These are phyloP conservation scores for Danio jaintianensis DNA, from an alignment of 2,797 vertebrate species.

Conservation along the genomic window DNA sequence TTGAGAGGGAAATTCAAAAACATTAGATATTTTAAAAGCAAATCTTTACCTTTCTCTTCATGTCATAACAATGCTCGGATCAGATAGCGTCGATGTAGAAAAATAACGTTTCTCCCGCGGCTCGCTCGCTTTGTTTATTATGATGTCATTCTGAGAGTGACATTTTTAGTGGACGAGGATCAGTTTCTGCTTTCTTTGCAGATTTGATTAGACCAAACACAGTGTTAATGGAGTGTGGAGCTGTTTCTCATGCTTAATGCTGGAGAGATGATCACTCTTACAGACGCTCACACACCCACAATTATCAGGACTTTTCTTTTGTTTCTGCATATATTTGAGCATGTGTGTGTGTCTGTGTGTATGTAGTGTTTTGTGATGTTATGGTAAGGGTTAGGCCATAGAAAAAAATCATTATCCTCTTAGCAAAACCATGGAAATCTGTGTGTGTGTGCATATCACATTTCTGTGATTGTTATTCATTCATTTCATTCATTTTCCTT, in stretches of 20 bases:
- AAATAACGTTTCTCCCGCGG: conserved; percentile 3
- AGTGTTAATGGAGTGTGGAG: conserved; percentile 14
- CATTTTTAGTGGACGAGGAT: conserved; percentile 1
- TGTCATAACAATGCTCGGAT: conserved; percentile 13
- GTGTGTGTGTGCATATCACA: no score
- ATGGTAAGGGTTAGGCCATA: no score
- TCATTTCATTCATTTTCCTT: no score
- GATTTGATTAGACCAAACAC: conserved; percentile 40
- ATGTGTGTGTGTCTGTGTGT: conserved; percentile 18
- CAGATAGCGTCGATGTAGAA: conserved; percentile 26
- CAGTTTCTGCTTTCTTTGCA: conserved; percentile 34
- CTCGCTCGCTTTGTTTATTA: conserved; percentile 25
- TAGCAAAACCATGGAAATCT: no score
- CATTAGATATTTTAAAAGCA: not conserved
- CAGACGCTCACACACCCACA: no score
- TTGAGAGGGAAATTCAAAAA: not conserved
- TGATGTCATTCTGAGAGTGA: conserved; percentile 30
- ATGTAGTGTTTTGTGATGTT: no score
- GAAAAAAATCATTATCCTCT: no score
- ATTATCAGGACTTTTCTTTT: not conserved
- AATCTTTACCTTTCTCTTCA: not conserved
- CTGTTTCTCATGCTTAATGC: no score
- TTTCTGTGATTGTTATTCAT: no score
- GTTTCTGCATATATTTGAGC: not conserved
- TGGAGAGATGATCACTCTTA: no score